These are phyloP conservation scores for Microtus pennsylvanicus DNA, from an alignment of 2,113 vertebrate species.

Conservation along the genomic window DNA sequence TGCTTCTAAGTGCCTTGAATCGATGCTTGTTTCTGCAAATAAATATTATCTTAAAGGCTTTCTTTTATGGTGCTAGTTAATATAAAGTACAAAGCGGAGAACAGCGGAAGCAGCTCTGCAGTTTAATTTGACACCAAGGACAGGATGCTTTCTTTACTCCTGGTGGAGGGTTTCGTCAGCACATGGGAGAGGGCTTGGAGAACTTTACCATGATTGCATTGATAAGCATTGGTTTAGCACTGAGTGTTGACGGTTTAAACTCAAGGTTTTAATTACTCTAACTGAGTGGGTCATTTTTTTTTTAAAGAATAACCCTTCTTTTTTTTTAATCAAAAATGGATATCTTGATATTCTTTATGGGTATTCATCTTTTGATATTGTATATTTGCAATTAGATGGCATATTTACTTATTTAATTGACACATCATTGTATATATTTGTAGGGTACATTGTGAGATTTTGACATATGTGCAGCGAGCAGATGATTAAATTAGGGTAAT, in stretches of 20 bases:
- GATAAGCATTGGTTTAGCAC: background rate
- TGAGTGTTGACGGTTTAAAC: background rate
- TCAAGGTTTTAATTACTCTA: constrained; percentile 48
- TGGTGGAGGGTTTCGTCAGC: constrained; percentile 46
- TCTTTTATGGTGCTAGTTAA: constrained; percentile 83
- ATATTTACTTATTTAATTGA: background rate
- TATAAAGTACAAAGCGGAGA: constrained; percentile 74
- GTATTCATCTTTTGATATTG: background rate
- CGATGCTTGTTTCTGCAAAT: constrained; percentile 85
- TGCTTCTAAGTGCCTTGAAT: constrained; percentile 85
- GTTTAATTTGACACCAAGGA: constrained; percentile 77
- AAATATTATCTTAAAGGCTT: constrained; percentile 86
- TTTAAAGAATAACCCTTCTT: background rate
- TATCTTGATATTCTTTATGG: background rate
- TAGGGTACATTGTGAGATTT: background rate
- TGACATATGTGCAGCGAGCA: background rate
- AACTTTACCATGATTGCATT: background rate
- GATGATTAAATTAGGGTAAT: background rate
- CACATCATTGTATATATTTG: background rate
- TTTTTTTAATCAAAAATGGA: background rate
- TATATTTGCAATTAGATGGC: background rate
- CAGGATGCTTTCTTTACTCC: constrained; percentile 70
- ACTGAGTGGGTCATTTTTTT: background rate
- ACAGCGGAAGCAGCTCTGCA: constrained; percentile 58
- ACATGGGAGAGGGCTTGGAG: background rate